phyloP scores from a whole-genome alignment of 2,888 invertebrate species.

The Allophyes oxyacanthae region DNA sequence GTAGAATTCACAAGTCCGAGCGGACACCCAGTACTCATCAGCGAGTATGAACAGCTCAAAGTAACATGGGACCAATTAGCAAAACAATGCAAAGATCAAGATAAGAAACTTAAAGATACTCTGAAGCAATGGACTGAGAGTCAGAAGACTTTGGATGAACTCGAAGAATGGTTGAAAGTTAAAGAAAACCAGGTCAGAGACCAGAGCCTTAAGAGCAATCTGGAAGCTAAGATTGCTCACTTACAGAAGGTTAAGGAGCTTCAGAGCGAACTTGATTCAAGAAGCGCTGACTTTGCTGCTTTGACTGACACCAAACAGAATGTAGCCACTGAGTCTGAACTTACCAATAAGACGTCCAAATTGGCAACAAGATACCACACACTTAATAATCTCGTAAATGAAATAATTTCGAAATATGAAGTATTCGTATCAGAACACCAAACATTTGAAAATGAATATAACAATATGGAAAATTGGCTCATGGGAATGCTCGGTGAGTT shows the following conservation, averaged over 20 bases:
- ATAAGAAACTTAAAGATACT: constrained; percentile 92
- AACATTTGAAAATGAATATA: constrained; percentile 93
- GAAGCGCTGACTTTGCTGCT: constrained; percentile 91
- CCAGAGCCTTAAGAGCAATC: constrained; percentile 95
- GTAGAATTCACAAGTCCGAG: constrained; percentile 93
- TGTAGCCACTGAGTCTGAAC: constrained; percentile 93
- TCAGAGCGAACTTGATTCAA: constrained; percentile 92
- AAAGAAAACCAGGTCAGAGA: constrained; percentile 96
- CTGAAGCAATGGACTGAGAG: constrained; percentile 95
- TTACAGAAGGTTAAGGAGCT: constrained; percentile 93
- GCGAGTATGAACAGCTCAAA: constrained; percentile 93
- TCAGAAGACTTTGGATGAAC: constrained; percentile 92
- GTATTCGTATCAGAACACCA: constrained; percentile 96
- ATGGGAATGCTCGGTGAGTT: constrained; percentile 92
- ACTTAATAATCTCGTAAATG: constrained; percentile 94
- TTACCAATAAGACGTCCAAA: constrained; percentile 93
- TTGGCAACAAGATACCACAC: constrained; percentile 95
- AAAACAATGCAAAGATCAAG: constrained; percentile 91
- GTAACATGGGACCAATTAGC: constrained; percentile 94
- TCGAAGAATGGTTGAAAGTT: constrained; percentile 95
- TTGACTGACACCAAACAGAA: constrained; percentile 92
- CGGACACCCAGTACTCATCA: constrained; percentile 93
- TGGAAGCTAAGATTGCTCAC: constrained; percentile 94
- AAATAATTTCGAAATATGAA: constrained; percentile 94
- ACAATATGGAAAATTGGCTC: constrained; percentile 93